Conservation (phyloP, 2,797 vertebrate species). For the Ataeniobius toweri region DNA sequence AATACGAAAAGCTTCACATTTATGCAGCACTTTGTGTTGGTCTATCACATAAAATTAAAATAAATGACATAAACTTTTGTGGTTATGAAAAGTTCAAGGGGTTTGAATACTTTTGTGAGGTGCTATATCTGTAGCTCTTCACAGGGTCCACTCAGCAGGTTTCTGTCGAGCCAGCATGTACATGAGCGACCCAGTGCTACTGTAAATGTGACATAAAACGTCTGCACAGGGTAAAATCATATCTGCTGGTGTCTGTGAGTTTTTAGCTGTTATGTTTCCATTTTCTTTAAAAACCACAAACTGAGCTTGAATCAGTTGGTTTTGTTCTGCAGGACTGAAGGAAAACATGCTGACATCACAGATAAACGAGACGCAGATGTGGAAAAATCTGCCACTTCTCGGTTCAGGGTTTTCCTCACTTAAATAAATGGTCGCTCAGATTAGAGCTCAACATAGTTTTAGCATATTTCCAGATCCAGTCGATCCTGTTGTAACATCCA, state of each 20-base stretch:
- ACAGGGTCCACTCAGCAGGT: no score
- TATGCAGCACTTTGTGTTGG: background rate
- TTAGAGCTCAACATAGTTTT: slow-evolving; percentile 5
- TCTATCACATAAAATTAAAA: background rate
- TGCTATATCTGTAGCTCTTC: no score
- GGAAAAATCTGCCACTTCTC: slow-evolving; percentile 7
- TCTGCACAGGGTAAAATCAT: background rate
- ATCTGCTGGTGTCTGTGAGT: background rate
- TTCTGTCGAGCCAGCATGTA: background rate
- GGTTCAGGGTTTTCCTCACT: slow-evolving; percentile 47
- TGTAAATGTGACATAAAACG: background rate
- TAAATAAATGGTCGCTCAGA: background rate
- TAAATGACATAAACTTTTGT: background rate
- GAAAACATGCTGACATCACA: background rate
- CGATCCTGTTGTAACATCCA: background rate
- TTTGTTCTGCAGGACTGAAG: background rate
- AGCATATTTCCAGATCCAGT: background rate
- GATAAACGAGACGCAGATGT: background rate
- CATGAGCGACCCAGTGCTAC: background rate
- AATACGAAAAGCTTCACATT: background rate
- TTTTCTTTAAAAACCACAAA: background rate
- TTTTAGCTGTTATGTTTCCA: background rate
- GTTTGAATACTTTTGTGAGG: background rate
- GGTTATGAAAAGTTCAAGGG: background rate
- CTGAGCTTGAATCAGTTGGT: background rate